Percentiles rank a stretch among this genome's conserved stretches.
These are phyloP conservation scores for Rhagologus leucostigma DNA, from an alignment of 2,113 vertebrate species.

Conservation along the genomic window DNA sequence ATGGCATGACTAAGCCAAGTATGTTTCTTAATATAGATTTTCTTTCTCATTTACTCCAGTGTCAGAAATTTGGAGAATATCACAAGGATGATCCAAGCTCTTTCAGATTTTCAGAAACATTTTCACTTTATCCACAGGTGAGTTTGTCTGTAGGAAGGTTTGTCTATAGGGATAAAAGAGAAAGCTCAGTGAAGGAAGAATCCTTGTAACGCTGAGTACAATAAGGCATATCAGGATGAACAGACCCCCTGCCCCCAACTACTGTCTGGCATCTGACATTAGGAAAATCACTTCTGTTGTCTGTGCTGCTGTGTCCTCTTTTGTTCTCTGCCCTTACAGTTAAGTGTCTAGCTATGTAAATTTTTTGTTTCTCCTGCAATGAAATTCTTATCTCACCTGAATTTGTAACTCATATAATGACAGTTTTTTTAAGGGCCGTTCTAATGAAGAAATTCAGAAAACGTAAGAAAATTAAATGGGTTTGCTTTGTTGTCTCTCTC, in stretches of 20 bases:
- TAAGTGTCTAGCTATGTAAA: background rate
- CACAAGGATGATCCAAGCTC: constrained; percentile 97
- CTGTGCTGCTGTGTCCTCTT: background rate
- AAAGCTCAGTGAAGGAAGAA: background rate
- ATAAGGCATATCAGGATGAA: background rate
- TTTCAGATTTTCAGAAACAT: constrained; percentile 97
- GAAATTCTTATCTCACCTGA: background rate
- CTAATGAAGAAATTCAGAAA: background rate
- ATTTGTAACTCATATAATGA: background rate
- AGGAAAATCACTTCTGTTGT: background rate
- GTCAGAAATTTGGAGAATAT: constrained; percentile 99
- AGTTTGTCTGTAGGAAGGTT: background rate
- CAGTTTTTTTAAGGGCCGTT: background rate
- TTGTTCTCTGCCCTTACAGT: background rate
- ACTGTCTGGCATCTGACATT: background rate
- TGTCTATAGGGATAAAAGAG: background rate
- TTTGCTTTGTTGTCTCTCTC: background rate
- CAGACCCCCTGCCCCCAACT: background rate
- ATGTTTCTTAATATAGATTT: background rate
- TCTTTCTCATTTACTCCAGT: constrained; percentile 74
- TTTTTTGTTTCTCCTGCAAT: background rate
- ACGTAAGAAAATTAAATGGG: background rate
- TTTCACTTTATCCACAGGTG: constrained; percentile 97
- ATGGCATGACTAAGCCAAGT: background rate
- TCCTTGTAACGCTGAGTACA: background rate